A percentile compares a stretch with the other conserved stretches of the same genome.
Conservation (phyloP, 2,797 vertebrate genomes). For the Danio albolineatus region DNA sequence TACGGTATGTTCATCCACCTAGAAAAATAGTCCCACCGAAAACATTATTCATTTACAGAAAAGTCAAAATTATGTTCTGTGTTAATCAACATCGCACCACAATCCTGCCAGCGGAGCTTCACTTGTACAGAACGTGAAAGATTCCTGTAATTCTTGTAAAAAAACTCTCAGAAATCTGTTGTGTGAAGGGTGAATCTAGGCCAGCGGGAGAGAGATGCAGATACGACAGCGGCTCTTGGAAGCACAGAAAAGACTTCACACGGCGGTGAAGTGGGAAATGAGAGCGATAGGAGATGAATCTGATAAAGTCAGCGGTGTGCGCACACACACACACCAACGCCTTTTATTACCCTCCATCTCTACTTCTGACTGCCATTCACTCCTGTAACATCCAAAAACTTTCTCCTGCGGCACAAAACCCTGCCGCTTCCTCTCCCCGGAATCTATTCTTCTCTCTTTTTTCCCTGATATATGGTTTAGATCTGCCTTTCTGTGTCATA, state of each 20-base stretch:
- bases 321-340: constrained; percentile 62
- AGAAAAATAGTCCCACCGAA: neutral
- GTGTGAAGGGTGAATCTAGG: constrained; percentile 51
- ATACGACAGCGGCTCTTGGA: constrained; percentile 52
- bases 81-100: neutral
- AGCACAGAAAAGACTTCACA: constrained; percentile 54
- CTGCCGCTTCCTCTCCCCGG: neutral
- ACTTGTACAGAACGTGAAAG: constrained; percentile 66
- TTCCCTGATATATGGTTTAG: constrained; percentile 41
- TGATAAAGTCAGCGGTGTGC: constrained; percentile 66
- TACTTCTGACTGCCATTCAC: constrained; percentile 23
- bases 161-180: constrained; percentile 70
- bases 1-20: neutral
- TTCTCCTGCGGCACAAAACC: constrained; percentile 25
- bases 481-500: constrained; percentile 30
- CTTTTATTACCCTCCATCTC: constrained; percentile 66
- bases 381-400: constrained; percentile 36
- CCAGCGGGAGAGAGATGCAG: constrained; percentile 23
- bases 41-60: neutral
- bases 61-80: neutral
- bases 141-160: constrained; percentile 67
- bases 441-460: constrained; percentile 29
- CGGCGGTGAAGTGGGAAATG: constrained; percentile 70
- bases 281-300: constrained; percentile 70
- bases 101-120: constrained; percentile 37